Evolutionary conservation across 1,140 invertebrate species (phyloP), one percentile per base, ranked within the genome.

Genomic region (Bombus haemorrhoidalis): DNA sequence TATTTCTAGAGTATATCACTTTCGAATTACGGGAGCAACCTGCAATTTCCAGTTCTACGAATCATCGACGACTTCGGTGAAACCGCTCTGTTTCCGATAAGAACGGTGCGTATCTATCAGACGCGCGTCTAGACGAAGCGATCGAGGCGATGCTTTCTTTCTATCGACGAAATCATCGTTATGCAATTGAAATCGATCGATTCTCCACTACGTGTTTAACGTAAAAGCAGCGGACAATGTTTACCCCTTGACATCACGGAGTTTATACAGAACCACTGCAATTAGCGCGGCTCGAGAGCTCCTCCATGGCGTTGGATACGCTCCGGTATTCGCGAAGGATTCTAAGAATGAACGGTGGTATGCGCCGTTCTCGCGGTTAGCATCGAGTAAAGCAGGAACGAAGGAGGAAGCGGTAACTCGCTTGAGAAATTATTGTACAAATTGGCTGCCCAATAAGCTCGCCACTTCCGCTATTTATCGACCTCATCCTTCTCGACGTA

Each of bases 241-340:
- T 81, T 69, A 59, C 71, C 89, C 47, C 59, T 41, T 76, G 69
- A 78, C 66, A 82, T 87, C 83, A 79, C 62, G 32, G 76, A 77
- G 85, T 90, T 90, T 72, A 86, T 80, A 81, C 76, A 90, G 71
- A 80, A 73, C 62, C 68, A 57, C 68, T 79, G 72, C 76, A 64
- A 90, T 90, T 86, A 90, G n/a, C 83, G 10, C 76, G 68, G 41
- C 68, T 81, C 66, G 69, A 71, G 78, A 71, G 68, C 73, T 83
- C 73, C 66, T 73, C 41, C 59, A 32, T 87, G 74, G 79, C 68
- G 74, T 43, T n/a, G 10, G 5, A 28, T 75, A 59, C 81, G 76
- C 76, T 86, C 74, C 74, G 89, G 89, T 90, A 91, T 91, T 90
- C 86, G 47, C 68, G 18, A 88, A 76, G 84, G 74, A 90, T 90